Evolutionary conservation across 2,888 invertebrate species (phyloP).

Genomic region (Cantharis flavilabris): DNA sequence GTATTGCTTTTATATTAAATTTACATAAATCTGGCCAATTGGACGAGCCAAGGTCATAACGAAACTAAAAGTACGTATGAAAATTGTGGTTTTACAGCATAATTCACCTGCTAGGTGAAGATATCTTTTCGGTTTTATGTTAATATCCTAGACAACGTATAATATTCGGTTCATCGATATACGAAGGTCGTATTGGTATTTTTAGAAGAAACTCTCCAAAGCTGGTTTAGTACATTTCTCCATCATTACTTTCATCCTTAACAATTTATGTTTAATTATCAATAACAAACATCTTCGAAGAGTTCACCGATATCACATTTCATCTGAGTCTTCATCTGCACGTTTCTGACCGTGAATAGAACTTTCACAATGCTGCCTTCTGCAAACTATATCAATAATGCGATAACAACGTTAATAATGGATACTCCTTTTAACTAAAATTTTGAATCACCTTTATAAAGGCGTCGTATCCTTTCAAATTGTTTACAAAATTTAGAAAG

Average conservation of each 20-base stretch:
- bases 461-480: background rate
- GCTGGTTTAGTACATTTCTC: background rate
- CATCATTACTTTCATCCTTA: background rate
- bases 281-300: background rate
- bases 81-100: background rate
- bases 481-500: background rate
- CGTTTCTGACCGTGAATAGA: background rate
- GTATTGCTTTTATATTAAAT: background rate
- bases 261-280: background rate
- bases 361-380: background rate
- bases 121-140: background rate
- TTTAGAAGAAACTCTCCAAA: background rate
- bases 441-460: background rate
- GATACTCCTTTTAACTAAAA: background rate
- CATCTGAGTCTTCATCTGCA: background rate
- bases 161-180: background rate
- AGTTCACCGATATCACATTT: background rate
- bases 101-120: background rate
- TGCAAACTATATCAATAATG: background rate
- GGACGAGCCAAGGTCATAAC: background rate
- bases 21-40: background rate
- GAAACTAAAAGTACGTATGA: background rate
- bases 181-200: background rate
- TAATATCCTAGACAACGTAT: background rate
- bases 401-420: no score